A percentile compares a stretch with the other conserved stretches of the same genome.
Evolutionary conservation across 2,888 invertebrate genomes (phyloP).

Genomic region (Oligia latruncula): DNA sequence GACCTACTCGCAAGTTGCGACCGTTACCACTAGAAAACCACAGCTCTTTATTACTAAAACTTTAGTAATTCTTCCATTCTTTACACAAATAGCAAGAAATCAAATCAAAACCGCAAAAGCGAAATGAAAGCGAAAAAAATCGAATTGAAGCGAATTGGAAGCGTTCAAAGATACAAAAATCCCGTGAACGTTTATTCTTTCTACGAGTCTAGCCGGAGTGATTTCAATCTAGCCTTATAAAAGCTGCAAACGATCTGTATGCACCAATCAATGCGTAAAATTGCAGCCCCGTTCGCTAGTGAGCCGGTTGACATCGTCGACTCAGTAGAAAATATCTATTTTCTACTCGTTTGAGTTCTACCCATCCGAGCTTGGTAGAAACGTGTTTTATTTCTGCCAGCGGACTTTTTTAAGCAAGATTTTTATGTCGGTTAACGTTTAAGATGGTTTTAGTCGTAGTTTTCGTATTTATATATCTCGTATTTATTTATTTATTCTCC

Average conservation of each 20-base stretch:
- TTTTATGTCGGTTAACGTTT: not conserved
- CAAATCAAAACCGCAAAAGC: not conserved
- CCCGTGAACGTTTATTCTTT: slow-evolving; percentile 32
- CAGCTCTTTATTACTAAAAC: not conserved
- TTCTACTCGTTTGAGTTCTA: slow-evolving; percentile 67
- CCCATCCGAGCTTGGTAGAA: slow-evolving; percentile 42
- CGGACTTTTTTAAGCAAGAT: slow-evolving; percentile 33
- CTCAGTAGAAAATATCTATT: slow-evolving; percentile 69
- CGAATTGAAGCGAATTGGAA: not conserved
- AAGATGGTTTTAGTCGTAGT: not conserved
- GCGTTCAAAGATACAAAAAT: slow-evolving; percentile 32
- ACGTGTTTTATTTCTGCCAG: slow-evolving; percentile 52
- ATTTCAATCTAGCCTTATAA: slow-evolving; percentile 51
- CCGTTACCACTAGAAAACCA: no score
- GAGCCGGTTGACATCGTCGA: slow-evolving; percentile 63
- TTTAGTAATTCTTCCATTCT: no score
- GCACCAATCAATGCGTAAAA: slow-evolving; percentile 72
- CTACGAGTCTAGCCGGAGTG: slow-evolving; percentile 7
- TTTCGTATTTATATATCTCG: no score
- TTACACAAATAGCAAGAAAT: slow-evolving; percentile 1
- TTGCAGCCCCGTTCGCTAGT: slow-evolving; percentile 66
- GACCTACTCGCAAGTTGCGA: no score
- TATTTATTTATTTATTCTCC: no score
- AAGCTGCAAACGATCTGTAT: slow-evolving; percentile 56
- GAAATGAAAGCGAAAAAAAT: not conserved